Conservation (phyloP, 2,888 invertebrate genomes). For the Choreutis nemorana region DNA sequence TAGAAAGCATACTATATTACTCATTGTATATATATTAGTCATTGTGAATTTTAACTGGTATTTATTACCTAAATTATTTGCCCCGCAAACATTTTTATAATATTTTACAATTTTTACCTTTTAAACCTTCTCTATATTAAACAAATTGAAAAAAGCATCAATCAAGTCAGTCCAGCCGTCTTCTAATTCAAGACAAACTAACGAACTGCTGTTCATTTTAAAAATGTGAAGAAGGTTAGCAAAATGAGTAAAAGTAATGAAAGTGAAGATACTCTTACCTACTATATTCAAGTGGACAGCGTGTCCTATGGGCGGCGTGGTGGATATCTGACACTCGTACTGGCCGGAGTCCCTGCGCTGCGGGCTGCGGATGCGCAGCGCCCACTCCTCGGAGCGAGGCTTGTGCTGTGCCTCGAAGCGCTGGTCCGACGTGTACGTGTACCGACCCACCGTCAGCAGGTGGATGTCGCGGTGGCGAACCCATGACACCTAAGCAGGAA, state of each 20-base stretch:
- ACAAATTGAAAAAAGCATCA: slow-evolving; percentile 4
- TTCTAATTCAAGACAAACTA: not conserved
- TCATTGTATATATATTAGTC: no score
- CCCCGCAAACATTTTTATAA: not conserved
- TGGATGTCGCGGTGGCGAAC: slow-evolving; percentile 91
- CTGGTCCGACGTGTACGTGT: slow-evolving; percentile 86
- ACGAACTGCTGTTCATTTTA: slow-evolving; percentile 3
- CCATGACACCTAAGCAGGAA: slow-evolving; percentile 82
- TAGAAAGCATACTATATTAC: no score
- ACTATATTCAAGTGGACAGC: slow-evolving; percentile 80
- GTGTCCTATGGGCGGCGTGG: slow-evolving; percentile 84
- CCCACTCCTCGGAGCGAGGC: slow-evolving; percentile 89
- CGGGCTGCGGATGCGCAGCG: slow-evolving; percentile 68
- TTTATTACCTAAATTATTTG: no score
- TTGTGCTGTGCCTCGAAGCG: slow-evolving; percentile 83
- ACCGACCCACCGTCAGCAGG: slow-evolving; percentile 86
- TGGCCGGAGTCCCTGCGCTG: slow-evolving; percentile 87
- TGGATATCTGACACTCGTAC: slow-evolving; percentile 89
- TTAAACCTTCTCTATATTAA: slow-evolving; percentile 5
- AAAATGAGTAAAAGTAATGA: no score
- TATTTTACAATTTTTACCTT: not conserved
- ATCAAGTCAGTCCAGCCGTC: no score
- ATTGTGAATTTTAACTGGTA: no score
- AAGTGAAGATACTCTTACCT: slow-evolving; percentile 69
- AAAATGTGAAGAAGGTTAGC: not conserved